Evolutionary conservation across 1,140 invertebrate genomes (phyloP).

Genomic region (Acyrthosiphon pisum): DNA sequence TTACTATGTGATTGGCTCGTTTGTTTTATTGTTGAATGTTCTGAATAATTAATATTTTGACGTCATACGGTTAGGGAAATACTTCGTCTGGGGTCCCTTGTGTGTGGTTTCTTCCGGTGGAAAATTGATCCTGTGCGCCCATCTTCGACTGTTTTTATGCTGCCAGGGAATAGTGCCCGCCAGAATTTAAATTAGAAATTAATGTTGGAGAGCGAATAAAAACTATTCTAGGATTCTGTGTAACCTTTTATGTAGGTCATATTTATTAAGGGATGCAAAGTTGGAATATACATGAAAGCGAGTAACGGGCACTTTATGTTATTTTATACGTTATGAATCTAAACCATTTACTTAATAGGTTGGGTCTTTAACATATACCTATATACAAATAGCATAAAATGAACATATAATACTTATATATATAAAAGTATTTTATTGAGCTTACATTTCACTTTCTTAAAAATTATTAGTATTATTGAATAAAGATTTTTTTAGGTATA

Average conservation of each 20-base stretch:
- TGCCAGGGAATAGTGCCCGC: not conserved
- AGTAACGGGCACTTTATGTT: constrained; percentile 36
- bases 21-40: constrained; percentile 52
- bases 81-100: constrained; percentile 7
- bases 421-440: not conserved
- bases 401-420: not conserved
- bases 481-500: not conserved
- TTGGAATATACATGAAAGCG: not conserved
- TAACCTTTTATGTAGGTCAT: constrained; percentile 44
- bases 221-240: constrained; percentile 40
- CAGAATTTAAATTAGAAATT: constrained; percentile 57
- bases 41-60: constrained; percentile 51
- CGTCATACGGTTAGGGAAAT: constrained; percentile 28
- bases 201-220: constrained; percentile 52
- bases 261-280: constrained; percentile 53
- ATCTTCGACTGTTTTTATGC: constrained; percentile 53
- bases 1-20: constrained; percentile 42
- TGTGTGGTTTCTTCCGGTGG: constrained; percentile 43
- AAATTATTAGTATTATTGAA: not conserved
- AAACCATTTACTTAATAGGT: constrained; percentile 43
- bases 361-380: not conserved
- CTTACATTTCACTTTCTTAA: not conserved
- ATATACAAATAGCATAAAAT: not conserved
- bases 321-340: constrained; percentile 33
- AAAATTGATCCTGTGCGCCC: constrained; percentile 42